phyloP scores from a whole-genome alignment of 1,140 invertebrate species.

The Formica exsecta region DNA sequence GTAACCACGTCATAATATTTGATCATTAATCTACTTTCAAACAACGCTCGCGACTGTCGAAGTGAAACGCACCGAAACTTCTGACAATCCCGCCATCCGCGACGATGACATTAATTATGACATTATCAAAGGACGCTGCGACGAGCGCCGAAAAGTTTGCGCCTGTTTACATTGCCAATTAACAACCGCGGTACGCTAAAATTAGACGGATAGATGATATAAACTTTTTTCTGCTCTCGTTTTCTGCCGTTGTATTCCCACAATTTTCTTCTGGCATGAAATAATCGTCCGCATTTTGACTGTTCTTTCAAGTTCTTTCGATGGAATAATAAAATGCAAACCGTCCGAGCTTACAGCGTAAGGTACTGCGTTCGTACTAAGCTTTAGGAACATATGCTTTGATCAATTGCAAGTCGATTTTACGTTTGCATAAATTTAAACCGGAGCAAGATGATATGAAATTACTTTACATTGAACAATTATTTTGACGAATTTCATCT shows the following conservation, averaged over 20 bases:
- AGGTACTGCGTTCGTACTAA: background rate
- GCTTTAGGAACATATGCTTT: background rate
- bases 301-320: background rate
- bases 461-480: constrained; percentile 2
- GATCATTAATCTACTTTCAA: constrained; percentile 59
- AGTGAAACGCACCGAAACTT: constrained; percentile 58
- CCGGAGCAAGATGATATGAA: background rate
- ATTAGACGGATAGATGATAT: constrained; percentile 29
- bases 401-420: constrained; percentile 20
- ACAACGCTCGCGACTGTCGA: constrained; percentile 48
- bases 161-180: constrained; percentile 58
- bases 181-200: constrained; percentile 38
- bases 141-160: constrained; percentile 59
- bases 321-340: constrained; percentile 36
- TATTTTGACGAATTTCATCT: background rate
- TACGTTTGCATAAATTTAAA: background rate
- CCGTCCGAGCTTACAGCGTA: background rate
- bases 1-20: constrained; percentile 47
- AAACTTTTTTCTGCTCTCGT: constrained; percentile 32
- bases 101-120: constrained; percentile 61
- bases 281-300: constrained; percentile 59
- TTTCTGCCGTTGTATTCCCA: constrained; percentile 50
- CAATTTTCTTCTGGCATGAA: constrained; percentile 49
- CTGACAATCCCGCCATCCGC: constrained; percentile 50
- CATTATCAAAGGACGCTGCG: constrained; percentile 53